These are phyloP conservation scores for Diploscapter pachys DNA, from an alignment of 1,140 invertebrate species.

Conservation along the genomic window DNA sequence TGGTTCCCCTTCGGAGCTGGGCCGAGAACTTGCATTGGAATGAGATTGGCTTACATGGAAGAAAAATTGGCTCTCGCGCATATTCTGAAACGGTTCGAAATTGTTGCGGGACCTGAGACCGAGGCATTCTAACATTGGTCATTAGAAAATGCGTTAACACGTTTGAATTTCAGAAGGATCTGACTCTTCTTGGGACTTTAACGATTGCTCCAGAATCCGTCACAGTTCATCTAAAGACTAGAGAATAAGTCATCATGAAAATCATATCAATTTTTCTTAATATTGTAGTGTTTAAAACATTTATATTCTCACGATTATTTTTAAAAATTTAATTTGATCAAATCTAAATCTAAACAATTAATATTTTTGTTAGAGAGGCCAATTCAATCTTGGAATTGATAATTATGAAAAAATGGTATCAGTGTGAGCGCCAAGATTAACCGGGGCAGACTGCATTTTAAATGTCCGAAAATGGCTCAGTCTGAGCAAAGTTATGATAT, in stretches of 20 bases:
- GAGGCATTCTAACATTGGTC: background rate
- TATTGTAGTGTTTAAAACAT: background rate
- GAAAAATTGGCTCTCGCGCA: constrained; percentile 50
- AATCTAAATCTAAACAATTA: too few relatives aligned
- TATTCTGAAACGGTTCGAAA: constrained; percentile 37
- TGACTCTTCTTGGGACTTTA: background rate
- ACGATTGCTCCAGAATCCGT: background rate
- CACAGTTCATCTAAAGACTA: background rate
- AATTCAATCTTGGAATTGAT: too few relatives aligned
- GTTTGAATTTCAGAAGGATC: background rate
- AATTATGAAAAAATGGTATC: too few relatives aligned
- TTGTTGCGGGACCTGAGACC: background rate
- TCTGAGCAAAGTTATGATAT: too few relatives aligned
- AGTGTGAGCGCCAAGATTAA: too few relatives aligned
- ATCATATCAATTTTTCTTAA: background rate
- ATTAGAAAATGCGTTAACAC: too few relatives aligned
- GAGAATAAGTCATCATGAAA: background rate
- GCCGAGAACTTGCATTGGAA: constrained; percentile 55
- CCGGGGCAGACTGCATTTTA: too few relatives aligned
- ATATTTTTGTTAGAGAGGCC: too few relatives aligned
- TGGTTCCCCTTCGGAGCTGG: constrained; percentile 53
- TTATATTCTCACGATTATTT: background rate
- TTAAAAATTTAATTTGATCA: constrained; percentile 3
- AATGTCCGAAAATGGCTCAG: too few relatives aligned
- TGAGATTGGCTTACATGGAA: constrained; percentile 54